phyloP scores from a whole-genome alignment of 2,113 vertebrate genomes.

The Hippocampus zosterae region DNA sequence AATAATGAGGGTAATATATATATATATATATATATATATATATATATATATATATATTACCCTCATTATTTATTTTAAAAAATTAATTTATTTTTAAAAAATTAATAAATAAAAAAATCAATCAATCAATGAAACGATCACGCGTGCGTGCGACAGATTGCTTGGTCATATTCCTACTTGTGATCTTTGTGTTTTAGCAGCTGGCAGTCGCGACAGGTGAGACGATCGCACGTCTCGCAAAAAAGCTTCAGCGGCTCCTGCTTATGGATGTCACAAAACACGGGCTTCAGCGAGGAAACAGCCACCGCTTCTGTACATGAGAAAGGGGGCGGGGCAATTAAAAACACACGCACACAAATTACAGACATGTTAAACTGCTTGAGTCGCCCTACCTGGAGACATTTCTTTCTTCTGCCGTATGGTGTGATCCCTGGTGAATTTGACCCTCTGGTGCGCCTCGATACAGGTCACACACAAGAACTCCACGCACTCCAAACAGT shows the following conservation, averaged over 20 bases:
- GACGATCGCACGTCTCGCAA: constrained; percentile 94
- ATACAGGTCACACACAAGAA: constrained; percentile 96
- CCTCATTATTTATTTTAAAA: no score
- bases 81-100: no score
- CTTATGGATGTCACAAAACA: constrained; percentile 95
- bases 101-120: no score
- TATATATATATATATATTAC: no score
- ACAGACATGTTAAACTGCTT: not conserved
- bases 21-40: no score
- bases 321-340: not conserved
- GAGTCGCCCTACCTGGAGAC: constrained; percentile 80
- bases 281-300: constrained; percentile 84
- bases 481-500: constrained; percentile 96
- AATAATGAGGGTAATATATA: no score
- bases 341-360: not conserved
- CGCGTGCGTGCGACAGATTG: not conserved
- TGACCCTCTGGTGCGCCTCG: constrained; percentile 94
- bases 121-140: not conserved
- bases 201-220: constrained; percentile 96
- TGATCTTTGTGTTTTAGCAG: constrained; percentile 96
- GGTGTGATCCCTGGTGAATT: constrained; percentile 96
- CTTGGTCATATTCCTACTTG: constrained; percentile 74
- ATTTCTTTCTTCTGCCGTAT: constrained; percentile 96
- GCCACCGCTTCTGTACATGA: constrained; percentile 78
- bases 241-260: constrained; percentile 96